Conservation (phyloP, 2,113 vertebrate species). For the Climacteris rufus region DNA sequence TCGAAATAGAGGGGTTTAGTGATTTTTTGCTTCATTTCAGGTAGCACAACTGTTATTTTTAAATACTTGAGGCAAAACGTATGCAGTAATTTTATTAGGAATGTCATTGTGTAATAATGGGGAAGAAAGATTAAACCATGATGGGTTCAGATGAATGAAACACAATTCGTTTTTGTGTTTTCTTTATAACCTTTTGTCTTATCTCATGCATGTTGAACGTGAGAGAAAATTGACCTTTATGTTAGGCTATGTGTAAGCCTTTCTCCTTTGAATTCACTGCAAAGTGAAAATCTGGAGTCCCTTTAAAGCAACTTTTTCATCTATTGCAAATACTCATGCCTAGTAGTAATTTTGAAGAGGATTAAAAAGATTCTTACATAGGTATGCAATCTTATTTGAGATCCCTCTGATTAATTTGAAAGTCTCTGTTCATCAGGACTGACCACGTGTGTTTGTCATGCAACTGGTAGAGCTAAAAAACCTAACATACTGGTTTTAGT, state of each 20-base stretch:
- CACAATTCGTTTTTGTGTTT: fast-evolving
- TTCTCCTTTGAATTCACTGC: neutral
- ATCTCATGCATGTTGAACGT: neutral
- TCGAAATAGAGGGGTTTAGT: neutral
- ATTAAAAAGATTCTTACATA: neutral
- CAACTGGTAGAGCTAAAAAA: neutral
- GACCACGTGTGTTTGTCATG: neutral
- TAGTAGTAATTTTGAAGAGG: neutral
- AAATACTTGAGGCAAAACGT: neutral
- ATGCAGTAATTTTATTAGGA: neutral
- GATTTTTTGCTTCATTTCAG: neutral
- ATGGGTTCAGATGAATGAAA: neutral
- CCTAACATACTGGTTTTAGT: neutral
- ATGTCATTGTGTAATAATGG: neutral
- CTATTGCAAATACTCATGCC: neutral
- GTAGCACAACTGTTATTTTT: neutral
- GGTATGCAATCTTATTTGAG: neutral
- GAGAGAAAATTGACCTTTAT: neutral
- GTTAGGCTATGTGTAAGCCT: neutral
- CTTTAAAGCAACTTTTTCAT: neutral
- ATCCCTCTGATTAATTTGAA: neutral
- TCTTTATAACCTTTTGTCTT: neutral
- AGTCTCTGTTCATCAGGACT: neutral
- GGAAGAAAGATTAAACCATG: neutral
- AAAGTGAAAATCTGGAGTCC: neutral